Evolutionary conservation across 2,797 vertebrate species (phyloP).

Genomic region (Molothrus aeneus): DNA sequence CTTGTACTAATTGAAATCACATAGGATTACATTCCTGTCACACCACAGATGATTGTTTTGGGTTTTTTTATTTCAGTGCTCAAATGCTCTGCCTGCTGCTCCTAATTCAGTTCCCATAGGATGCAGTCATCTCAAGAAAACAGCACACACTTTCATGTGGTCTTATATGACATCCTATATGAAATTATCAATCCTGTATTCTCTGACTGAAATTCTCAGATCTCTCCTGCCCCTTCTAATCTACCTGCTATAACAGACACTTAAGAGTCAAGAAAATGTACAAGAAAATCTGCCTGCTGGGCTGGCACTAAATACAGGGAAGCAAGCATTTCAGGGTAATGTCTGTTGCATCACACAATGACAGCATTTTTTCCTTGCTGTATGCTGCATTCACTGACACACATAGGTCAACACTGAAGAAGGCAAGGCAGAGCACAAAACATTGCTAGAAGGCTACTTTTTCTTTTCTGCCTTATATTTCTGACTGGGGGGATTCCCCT

Average conservation of each 20-base stretch:
- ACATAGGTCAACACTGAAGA: neutral
- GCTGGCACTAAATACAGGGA: neutral
- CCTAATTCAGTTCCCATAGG: neutral
- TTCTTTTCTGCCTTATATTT: neutral
- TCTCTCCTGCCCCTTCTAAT: constrained; percentile 4
- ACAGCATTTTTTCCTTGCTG: neutral
- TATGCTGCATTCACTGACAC: neutral
- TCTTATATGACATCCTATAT: neutral
- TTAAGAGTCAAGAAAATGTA: neutral
- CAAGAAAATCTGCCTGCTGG: neutral
- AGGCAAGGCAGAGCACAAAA: neutral
- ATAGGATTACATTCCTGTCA: neutral
- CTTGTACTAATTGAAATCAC: neutral
- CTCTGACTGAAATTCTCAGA: constrained; percentile 8
- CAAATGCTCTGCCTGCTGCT: neutral
- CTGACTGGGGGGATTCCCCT: neutral
- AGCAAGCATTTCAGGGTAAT: neutral
- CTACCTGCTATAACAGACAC: neutral
- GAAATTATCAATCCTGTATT: constrained; percentile 34
- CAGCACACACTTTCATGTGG: constrained; percentile 5
- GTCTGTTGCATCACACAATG: neutral
- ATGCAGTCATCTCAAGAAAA: neutral
- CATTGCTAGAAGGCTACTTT: neutral
- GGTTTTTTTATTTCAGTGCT: neutral
- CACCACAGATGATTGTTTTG: neutral